Conservation (phyloP, 2,888 invertebrate genomes). For the Endomychus coccineus region DNA sequence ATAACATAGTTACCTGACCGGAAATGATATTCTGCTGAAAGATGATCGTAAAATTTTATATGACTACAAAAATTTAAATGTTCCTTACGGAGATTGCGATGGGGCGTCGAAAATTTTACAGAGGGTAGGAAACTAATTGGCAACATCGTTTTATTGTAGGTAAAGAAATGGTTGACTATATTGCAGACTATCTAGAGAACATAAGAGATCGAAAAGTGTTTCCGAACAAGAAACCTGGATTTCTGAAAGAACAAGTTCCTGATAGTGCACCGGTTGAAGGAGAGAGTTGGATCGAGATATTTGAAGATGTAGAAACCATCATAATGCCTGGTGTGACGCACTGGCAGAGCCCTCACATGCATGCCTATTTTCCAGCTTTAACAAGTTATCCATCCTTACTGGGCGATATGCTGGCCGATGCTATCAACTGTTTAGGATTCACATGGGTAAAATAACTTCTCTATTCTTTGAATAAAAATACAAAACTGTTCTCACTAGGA, state of each 20-base stretch:
- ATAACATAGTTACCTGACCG: no score
- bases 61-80: no score
- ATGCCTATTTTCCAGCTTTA: slow-evolving; percentile 94
- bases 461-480: no score
- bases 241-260: slow-evolving; percentile 79
- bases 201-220: slow-evolving; percentile 86
- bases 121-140: no score
- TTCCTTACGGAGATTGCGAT: no score
- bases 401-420: slow-evolving; percentile 94
- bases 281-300: slow-evolving; percentile 87
- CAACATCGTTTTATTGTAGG: slow-evolving; percentile 46
- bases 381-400: slow-evolving; percentile 90
- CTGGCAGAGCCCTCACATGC: slow-evolving; percentile 98
- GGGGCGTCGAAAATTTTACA: no score
- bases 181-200: slow-evolving; percentile 91
- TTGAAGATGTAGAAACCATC: slow-evolving; percentile 84
- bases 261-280: slow-evolving; percentile 78
- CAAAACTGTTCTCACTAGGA: no score
- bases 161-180: slow-evolving; percentile 97
- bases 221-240: slow-evolving; percentile 91
- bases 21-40: no score
- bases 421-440: slow-evolving; percentile 89
- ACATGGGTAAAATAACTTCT: slow-evolving; percentile 93
- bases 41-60: no score
- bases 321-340: slow-evolving; percentile 98